These are phyloP conservation scores for Agrochola lychnidis DNA, from an alignment of 2,888 invertebrate species.

Conservation along the genomic window DNA sequence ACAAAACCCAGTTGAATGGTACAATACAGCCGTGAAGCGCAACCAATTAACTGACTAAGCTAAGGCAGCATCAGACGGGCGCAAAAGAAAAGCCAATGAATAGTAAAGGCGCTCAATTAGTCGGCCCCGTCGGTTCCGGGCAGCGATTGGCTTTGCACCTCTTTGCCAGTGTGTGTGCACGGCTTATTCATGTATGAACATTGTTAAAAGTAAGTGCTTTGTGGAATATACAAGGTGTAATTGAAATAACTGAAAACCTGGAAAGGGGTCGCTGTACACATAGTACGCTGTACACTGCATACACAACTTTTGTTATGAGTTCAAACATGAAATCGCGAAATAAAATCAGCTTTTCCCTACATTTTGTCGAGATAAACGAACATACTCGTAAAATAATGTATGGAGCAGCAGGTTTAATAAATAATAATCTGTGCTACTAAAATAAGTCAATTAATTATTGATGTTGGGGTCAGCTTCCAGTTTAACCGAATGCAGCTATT, in stretches of 20 bases:
- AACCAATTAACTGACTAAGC: constrained; percentile 30
- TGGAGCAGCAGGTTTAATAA: too few relatives aligned
- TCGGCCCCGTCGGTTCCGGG: constrained; percentile 37
- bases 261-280: too few relatives aligned
- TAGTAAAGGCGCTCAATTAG: constrained; percentile 60
- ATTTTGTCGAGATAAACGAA: background rate
- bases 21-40: constrained; percentile 18
- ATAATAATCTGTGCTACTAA: too few relatives aligned
- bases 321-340: background rate
- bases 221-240: too few relatives aligned
- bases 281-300: too few relatives aligned
- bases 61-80: constrained; percentile 6
- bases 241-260: too few relatives aligned
- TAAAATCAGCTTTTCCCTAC: background rate
- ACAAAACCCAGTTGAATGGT: background rate
- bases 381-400: too few relatives aligned
- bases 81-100: constrained; percentile 57
- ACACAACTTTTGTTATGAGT: background rate
- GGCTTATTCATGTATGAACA: constrained; percentile 10
- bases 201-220: background rate
- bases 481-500: too few relatives aligned
- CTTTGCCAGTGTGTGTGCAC: background rate
- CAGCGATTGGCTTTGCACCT: constrained; percentile 41
- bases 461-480: too few relatives aligned
- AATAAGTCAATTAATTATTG: too few relatives aligned